Evolutionary conservation across 2,113 vertebrate species (phyloP).

Genomic region (Plecturocebus donacophilus): DNA sequence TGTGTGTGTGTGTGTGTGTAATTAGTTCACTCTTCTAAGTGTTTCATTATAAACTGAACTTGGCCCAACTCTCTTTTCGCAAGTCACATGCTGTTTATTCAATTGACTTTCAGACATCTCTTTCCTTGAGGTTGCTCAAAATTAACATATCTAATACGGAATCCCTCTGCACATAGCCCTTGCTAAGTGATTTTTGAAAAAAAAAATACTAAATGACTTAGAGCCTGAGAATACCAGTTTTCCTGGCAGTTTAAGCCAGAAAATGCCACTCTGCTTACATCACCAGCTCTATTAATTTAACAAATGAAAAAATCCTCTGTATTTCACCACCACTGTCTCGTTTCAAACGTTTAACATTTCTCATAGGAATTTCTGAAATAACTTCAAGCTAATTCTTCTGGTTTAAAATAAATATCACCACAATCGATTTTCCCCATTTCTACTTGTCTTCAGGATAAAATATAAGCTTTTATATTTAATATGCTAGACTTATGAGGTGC

Average conservation of each 20-base stretch:
- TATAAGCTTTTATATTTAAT: neutral
- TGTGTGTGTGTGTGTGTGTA: neutral
- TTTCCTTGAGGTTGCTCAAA: neutral
- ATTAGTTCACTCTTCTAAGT: neutral
- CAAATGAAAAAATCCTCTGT: neutral
- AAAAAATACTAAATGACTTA: neutral
- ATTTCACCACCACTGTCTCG: neutral
- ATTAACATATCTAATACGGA: neutral
- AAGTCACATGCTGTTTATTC: neutral
- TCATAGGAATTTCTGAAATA: slow-evolving; percentile 34
- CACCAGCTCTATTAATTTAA: neutral
- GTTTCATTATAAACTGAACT: neutral
- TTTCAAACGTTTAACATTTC: neutral
- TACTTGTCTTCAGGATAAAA: neutral
- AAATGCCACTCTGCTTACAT: neutral
- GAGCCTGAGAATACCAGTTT: neutral
- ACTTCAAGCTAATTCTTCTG: neutral
- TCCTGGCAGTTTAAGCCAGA: neutral
- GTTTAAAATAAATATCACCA: neutral
- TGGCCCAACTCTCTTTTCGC: neutral
- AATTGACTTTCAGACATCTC: neutral
- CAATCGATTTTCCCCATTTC: neutral
- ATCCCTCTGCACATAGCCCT: neutral
- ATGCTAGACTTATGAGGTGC: neutral
- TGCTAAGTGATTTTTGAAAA: neutral